Percentiles rank a stretch among this genome's conserved stretches.
Evolutionary conservation across 2,888 invertebrate species (phyloP).

Genomic region (Drosophila anomalipes): DNA sequence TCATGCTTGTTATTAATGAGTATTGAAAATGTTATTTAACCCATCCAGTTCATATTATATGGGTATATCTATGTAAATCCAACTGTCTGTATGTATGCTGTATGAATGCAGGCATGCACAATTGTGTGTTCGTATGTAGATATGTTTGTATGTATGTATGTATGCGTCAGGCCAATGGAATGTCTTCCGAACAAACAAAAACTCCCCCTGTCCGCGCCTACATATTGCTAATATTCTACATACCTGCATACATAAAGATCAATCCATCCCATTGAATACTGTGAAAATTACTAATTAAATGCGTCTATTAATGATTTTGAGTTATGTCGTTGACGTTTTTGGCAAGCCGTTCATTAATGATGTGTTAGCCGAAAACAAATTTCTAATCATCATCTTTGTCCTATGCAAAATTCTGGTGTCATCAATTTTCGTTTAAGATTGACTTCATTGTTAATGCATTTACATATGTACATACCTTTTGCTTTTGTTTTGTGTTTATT

Average conservation of each 20-base stretch:
- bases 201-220: not conserved
- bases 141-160: constrained; percentile 33
- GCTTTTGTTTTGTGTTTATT: constrained; percentile 12
- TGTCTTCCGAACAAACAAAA: constrained; percentile 11
- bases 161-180: constrained; percentile 26
- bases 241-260: constrained; percentile 13
- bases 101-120: constrained; percentile 33
- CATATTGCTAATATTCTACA: constrained; percentile 10
- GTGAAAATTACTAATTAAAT: constrained; percentile 10
- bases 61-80: constrained; percentile 29
- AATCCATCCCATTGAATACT: constrained; percentile 12
- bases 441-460: constrained; percentile 46
- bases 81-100: constrained; percentile 14
- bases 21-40: constrained; percentile 25
- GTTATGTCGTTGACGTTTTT: constrained; percentile 48
- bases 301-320: constrained; percentile 27
- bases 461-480: constrained; percentile 52
- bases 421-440: constrained; percentile 36
- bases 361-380: constrained; percentile 26
- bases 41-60: constrained; percentile 31
- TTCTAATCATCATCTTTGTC: constrained; percentile 29
- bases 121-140: constrained; percentile 21
- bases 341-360: constrained; percentile 36
- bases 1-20: constrained; percentile 28
- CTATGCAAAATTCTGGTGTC: constrained; percentile 17